Base-by-base conservation (phyloP, 2,797 vertebrate genomes). In the Benthosema pterotum region DNA sequence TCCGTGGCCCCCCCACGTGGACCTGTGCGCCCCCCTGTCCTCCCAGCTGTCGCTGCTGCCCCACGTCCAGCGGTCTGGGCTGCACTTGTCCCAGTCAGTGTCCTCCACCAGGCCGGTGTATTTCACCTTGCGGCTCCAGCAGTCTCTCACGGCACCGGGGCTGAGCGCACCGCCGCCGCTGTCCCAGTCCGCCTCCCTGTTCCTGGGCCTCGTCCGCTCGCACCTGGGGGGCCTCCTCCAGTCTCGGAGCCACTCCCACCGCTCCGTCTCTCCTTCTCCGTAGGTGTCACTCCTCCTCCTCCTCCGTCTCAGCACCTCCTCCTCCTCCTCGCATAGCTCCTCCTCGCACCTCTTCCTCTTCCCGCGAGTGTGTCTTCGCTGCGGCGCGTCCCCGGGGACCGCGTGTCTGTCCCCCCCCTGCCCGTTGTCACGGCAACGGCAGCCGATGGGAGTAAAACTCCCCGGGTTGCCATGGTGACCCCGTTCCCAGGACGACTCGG, bases 401-500 rank as follows among this genome's bases (percentile, higher is more conserved):
- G 77, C 51, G 82, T 83, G 84, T 84, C 84, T 78, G 80, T 90
- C 92, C 77, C 84, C 92, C 77, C 84, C 93, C 72, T 72, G 81
- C 46, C 82, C 92, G 57, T 92, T 87, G 88, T 89, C 89, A 88
- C 83, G 86, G 85, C 87, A 86, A 90, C 88, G 74, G 88, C 77
- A 88, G 89, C 89, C 85, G 83, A 87, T 86, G 86, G 28, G 28
- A 32, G 28, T 32, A 7, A 87, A 88, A 86, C 88, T 88, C 87
- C 76, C 82, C 77, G 83, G 82, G 86, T 90, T 88, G 87, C 88
- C 79, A 88, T 90, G 84, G 89, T 87, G 89, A 89, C 87, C 86
- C 67, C 79, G 77, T 86, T 87, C 85, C 90, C 89, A 88, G 84
- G 87, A 87, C 79, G 72, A 76, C 75, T 85, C 86, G 62, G 83